Base-by-base conservation (phyloP, 2,113 vertebrate genomes). In the Hippolais icterina region DNA sequence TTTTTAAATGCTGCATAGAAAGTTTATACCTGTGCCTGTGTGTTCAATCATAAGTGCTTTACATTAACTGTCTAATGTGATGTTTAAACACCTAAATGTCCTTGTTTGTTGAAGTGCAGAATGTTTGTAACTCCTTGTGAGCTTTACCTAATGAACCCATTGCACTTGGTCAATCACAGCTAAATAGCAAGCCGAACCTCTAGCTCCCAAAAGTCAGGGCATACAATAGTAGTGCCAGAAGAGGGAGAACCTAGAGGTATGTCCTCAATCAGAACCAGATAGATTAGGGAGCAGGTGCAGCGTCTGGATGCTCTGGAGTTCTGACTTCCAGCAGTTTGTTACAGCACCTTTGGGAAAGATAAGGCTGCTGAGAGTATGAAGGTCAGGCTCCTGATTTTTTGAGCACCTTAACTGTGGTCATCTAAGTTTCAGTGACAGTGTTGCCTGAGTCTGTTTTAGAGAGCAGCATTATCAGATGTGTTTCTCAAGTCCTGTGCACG, bases 401-500 rank as follows among this genome's bases (percentile, higher is more conserved):
- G 39, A 68, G 33, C 29, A 29, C 44, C 33, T 83, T 56, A 44
- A 15, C 15, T 71, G n/a, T 39, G 47, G 20, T 68, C 20, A 37
- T 13, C 7, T 19, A 37, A 68, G 28, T 85, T 93, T 88, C 75
- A 86, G 66, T 41, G 60, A 46, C 87, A 65, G 54, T 29, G 6
- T 60, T 68, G 22, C 35, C 59, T 0, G 8, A 50, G 5, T 76
- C 44, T 91, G 0, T 66, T 56, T 0, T 5, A 5, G 15, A 37
- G 39, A 64, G 14, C 41, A 27, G 24, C 53, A 8, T 84, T 79
- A 31, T 84, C 56, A 54, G 8, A 52, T 39, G 28, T 76, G 28
- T 89, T 79, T 23, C 27, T 19, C 2, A 39, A 49, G 31, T 53
- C 28, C 37, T 82, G 4, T 42, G 18, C 24, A 22, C n/a, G 27